Evolutionary conservation across 2,888 invertebrate species (phyloP).

Genomic region (Spodoptera exigua): DNA sequence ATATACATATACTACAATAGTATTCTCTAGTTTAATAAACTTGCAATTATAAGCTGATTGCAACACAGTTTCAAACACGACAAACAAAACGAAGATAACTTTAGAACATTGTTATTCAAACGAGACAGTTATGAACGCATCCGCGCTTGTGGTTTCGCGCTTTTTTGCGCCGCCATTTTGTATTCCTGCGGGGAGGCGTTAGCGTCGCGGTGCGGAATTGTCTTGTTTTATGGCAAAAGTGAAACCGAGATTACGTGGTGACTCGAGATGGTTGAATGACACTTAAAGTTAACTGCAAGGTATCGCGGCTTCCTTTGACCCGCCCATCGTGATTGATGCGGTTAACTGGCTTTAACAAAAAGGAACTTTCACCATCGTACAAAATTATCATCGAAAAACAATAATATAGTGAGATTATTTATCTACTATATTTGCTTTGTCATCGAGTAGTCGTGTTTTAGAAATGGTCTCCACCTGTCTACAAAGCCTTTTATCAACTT

Average conservation of each 20-base stretch:
- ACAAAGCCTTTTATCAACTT: conserved; percentile 19
- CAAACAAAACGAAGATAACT: conserved; percentile 66
- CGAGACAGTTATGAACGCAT: conserved; percentile 71
- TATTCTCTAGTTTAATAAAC: conserved; percentile 35
- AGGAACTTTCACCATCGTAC: conserved; percentile 59
- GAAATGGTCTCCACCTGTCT: conserved; percentile 11
- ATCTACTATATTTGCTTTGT: conserved; percentile 24
- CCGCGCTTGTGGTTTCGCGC: conserved; percentile 68
- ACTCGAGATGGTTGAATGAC: conserved; percentile 68
- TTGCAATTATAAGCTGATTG: conserved; percentile 40
- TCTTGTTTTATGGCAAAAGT: conserved; percentile 81
- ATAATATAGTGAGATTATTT: conserved; percentile 35
- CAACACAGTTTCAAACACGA: conserved; percentile 59
- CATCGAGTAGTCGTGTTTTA: conserved; percentile 16
- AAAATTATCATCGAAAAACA: conserved; percentile 40
- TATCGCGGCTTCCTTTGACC: conserved; percentile 60
- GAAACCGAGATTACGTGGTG: conserved; percentile 73
- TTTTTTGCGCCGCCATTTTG: conserved; percentile 81
- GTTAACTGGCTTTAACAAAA: conserved; percentile 52
- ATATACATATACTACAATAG: conserved; percentile 14
- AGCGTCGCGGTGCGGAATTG: conserved; percentile 66
- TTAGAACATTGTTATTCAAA: conserved; percentile 77
- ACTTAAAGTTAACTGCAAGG: conserved; percentile 61
- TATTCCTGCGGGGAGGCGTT: conserved; percentile 67
- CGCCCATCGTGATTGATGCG: conserved; percentile 61